Percentiles rank a stretch among this genome's conserved stretches.
These are phyloP conservation scores for Prochilodus magdalenae DNA, from an alignment of 2,113 vertebrate species.

Conservation along the genomic window DNA sequence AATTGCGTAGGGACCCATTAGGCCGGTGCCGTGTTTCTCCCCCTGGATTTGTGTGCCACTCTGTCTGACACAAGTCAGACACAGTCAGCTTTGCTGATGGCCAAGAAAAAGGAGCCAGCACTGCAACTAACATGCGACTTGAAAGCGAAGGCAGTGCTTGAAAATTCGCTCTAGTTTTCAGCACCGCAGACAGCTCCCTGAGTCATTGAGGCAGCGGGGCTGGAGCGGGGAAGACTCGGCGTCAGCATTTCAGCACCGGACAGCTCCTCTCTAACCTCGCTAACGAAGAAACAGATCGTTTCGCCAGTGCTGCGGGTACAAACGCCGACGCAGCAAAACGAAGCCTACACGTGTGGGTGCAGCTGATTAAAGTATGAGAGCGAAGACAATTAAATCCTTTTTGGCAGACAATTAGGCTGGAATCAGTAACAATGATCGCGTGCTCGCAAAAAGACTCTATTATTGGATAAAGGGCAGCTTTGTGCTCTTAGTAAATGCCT, in stretches of 20 bases:
- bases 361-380: not conserved
- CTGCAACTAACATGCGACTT: slow-evolving; percentile 32
- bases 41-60: slow-evolving; percentile 20
- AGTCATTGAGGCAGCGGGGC: slow-evolving; percentile 6
- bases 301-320: not conserved
- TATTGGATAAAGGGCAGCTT: not conserved
- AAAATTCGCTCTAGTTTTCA: not conserved
- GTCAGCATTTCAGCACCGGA: slow-evolving; percentile 26
- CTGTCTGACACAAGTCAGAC: slow-evolving; percentile 17
- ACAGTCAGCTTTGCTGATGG: slow-evolving; percentile 44
- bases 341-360: not conserved
- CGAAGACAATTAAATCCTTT: slow-evolving; percentile 4
- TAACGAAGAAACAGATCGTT: slow-evolving; percentile 25
- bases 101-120: slow-evolving; percentile 17
- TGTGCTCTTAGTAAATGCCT: not conserved
- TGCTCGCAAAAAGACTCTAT: slow-evolving; percentile 24
- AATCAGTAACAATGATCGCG: slow-evolving; percentile 36
- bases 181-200: not conserved
- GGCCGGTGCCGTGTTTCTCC: slow-evolving; percentile 11
- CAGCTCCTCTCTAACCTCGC: slow-evolving; percentile 24
- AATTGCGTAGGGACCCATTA: slow-evolving; percentile 49
- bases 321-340: slow-evolving; percentile 17
- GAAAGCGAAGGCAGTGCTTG: not conserved
- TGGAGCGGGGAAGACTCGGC: not conserved
- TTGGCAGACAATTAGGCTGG: slow-evolving; percentile 20